Conservation (phyloP, 2,113 vertebrate genomes). For the Malurus melanocephalus region DNA sequence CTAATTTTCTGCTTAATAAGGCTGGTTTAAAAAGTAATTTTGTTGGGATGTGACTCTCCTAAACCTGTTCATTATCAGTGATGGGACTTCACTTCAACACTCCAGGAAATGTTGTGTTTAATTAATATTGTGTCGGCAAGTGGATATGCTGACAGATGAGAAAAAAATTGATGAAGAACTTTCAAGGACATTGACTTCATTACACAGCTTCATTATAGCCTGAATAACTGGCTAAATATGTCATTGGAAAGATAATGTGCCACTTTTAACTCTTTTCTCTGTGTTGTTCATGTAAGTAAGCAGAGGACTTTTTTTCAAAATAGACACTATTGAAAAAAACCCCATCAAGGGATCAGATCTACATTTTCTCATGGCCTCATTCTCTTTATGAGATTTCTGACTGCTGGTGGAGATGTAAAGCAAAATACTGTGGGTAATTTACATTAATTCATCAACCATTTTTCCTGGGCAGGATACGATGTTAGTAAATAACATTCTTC, state of each 20-base stretch:
- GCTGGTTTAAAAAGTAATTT: slow-evolving; percentile 91
- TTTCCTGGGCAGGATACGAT: neutral
- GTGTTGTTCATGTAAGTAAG: neutral
- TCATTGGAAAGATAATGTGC: slow-evolving; percentile 65
- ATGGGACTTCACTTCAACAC: slow-evolving; percentile 84
- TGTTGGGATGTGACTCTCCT: slow-evolving; percentile 85
- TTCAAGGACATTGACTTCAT: slow-evolving; percentile 92
- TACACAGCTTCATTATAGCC: slow-evolving; percentile 83
- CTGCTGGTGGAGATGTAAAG: neutral
- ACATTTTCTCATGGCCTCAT: neutral
- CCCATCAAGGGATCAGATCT: neutral
- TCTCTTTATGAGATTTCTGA: neutral
- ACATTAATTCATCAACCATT: neutral
- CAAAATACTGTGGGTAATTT: neutral
- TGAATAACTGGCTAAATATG: slow-evolving; percentile 80
- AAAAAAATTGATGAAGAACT: slow-evolving; percentile 86
- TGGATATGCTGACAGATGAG: slow-evolving; percentile 85
- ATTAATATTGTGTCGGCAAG: slow-evolving; percentile 83
- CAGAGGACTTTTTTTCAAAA: neutral
- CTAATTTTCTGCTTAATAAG: slow-evolving; percentile 95
- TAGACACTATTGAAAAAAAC: neutral
- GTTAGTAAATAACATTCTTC: neutral
- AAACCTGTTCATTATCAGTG: slow-evolving; percentile 89
- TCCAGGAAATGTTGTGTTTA: slow-evolving; percentile 85
- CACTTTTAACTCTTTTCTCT: neutral